Percentiles rank a stretch among this genome's conserved stretches.
These are phyloP conservation scores for Paracyclopina nana DNA, from an alignment of 1,140 invertebrate species.

Conservation along the genomic window DNA sequence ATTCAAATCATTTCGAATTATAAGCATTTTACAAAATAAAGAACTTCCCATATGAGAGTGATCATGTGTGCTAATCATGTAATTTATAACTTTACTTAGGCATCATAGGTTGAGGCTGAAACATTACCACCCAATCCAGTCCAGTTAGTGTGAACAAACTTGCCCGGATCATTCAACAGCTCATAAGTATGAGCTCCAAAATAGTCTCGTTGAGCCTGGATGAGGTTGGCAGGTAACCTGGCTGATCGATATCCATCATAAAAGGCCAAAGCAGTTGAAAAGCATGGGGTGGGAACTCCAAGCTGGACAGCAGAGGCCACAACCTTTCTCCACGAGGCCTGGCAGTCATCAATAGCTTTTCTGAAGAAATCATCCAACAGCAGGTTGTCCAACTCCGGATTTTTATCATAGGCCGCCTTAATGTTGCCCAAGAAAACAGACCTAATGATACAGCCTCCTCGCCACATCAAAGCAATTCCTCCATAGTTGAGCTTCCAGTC, in stretches of 20 bases:
- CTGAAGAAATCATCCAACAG: constrained; percentile 86
- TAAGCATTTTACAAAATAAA: no score
- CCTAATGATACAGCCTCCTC: constrained; percentile 96
- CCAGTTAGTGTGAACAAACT: constrained; percentile 94
- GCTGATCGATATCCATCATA: constrained; percentile 81
- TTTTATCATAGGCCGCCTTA: constrained; percentile 81
- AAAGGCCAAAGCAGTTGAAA: constrained; percentile 81
- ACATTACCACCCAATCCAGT: constrained; percentile 92
- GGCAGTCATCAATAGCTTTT: constrained; percentile 54
- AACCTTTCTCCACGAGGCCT: constrained; percentile 28
- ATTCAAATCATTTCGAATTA: no score
- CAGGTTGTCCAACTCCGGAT: constrained; percentile 71
- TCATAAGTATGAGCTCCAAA: constrained; percentile 99
- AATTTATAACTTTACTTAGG: no score
- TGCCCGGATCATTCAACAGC: constrained; percentile 58
- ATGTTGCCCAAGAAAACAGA: constrained; percentile 83
- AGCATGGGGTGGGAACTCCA: constrained; percentile 78
- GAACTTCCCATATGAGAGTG: no score
- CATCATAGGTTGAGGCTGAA: constrained; percentile 83
- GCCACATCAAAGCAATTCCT: constrained; percentile 96
- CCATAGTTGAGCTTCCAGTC: constrained; percentile 95
- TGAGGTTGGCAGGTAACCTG: constrained; percentile 67
- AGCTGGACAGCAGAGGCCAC: constrained; percentile 35
- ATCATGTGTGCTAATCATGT: no score
- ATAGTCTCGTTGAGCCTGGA: constrained; percentile 93